Conservation (phyloP, 2,888 invertebrate species). For the Orthosia incerta region DNA sequence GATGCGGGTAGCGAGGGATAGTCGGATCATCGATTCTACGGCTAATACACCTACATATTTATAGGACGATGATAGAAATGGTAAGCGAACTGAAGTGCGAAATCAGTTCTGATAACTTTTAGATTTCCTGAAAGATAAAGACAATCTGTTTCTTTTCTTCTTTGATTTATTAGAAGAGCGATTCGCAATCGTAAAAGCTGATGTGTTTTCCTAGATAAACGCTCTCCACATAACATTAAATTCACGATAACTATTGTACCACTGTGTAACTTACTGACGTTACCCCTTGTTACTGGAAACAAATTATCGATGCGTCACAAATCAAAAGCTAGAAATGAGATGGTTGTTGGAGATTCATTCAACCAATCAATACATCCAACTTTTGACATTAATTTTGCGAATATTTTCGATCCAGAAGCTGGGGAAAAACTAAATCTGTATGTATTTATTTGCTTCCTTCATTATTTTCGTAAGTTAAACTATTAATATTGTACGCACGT, state of each 20-base stretch:
- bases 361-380: no score
- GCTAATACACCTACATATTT: no score
- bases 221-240: conserved; percentile 4
- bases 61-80: no score
- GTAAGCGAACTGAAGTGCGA: neutral
- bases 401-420: no score
- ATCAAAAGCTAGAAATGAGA: no score
- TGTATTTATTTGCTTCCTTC: neutral
- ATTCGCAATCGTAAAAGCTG: conserved; percentile 27
- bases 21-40: no score
- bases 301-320: no score
- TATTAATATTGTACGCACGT: conserved; percentile 38
- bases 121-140: conserved; percentile 28
- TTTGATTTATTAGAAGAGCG: conserved; percentile 30
- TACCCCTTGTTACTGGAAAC: no score
- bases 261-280: conserved; percentile 4
- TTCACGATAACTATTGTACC: conserved; percentile 11
- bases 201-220: conserved; percentile 40
- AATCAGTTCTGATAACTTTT: conserved; percentile 20
- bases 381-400: no score
- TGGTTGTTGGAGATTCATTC: no score
- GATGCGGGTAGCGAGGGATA: no score
- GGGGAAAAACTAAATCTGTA: no score
- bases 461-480: conserved; percentile 9
- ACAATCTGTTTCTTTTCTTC: conserved; percentile 27